These are phyloP conservation scores for Halisarca cf. caerulea DNA, from an alignment of 37 sponge, comb jelly and placozoan species.

Conservation along the genomic window DNA sequence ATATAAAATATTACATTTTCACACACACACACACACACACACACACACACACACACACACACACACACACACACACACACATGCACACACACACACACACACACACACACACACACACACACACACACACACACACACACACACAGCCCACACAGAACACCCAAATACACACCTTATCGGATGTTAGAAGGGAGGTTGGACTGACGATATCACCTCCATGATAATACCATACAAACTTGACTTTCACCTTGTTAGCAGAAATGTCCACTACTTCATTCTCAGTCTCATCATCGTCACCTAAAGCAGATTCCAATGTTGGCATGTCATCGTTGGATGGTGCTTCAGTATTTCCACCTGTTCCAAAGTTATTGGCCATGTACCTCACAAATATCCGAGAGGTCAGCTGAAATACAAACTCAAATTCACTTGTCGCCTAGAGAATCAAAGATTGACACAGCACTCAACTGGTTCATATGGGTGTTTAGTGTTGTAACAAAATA, in stretches of 20 bases:
- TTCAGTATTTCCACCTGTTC: not conserved
- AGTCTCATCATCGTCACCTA: not conserved
- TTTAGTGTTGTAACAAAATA: too few species aligned
- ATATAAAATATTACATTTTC: too few species aligned
- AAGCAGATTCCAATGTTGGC: constrained; percentile 2
- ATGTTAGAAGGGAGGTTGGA: not conserved
- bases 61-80: too few species aligned
- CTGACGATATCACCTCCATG: not conserved
- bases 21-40: too few species aligned
- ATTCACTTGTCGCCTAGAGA: too few species aligned
- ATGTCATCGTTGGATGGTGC: not conserved
- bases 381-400: too few species aligned
- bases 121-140: constrained; percentile 13
- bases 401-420: too few species aligned
- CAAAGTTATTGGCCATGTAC: not conserved
- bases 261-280: not conserved
- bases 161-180: not conserved
- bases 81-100: not conserved
- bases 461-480: too few species aligned
- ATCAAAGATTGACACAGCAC: too few species aligned
- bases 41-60: too few species aligned
- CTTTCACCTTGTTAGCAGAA: not conserved
- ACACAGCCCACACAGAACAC: too few species aligned
- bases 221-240: not conserved
- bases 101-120: constrained; percentile 17